Evolutionary conservation across 1,140 invertebrate species (phyloP), one percentile per base, ranked within the genome.

Genomic region (Pseudomyrmex flavicornis): DNA sequence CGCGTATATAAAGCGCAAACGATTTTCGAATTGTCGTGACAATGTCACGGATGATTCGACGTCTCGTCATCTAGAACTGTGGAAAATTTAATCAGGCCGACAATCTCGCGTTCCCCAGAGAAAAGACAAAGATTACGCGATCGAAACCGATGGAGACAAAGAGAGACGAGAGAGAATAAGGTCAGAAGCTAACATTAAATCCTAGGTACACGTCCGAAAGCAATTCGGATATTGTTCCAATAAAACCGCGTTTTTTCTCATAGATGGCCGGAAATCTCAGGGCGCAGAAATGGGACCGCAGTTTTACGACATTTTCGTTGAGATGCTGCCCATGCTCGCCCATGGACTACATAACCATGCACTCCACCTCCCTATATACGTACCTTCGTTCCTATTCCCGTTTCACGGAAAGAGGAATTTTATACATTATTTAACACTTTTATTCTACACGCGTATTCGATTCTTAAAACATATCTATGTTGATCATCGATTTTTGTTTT

Each of bases 181-280:
- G 66, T 61, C 52, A 62, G 50, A 59, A 76, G 80, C 83, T 79
- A 75, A 82, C 82, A 91, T 90, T 89, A 91, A 85, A 88, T 85
- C 88, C 59, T 59, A 70, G 69, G 70, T 84, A 90, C 88, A 90
- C 87, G 88, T 91, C 82, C 63, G 46, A 72, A 88, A 89, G 83
- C 86, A 90, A 90, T 91, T 87, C 76, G 87, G 87, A 82, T 88
- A 92, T 90, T 90, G 91, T 90, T 59, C 80, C 86, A 85, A 90
- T 90, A 88, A 90, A 91, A 88, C 69, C 69, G 15, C 44, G 46
- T 20, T 69, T 69, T 52, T 52, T 48, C 70, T 66, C 35, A 77
- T 79, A 44, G 56, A 48, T 10, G 7, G 9, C 22, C 15, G 17
- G 12, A 54, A 61, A 74, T 74, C 80, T 65, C 72, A 63, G 69